phyloP scores from a whole-genome alignment of 2,113 vertebrate species.

The Upupa epops region DNA sequence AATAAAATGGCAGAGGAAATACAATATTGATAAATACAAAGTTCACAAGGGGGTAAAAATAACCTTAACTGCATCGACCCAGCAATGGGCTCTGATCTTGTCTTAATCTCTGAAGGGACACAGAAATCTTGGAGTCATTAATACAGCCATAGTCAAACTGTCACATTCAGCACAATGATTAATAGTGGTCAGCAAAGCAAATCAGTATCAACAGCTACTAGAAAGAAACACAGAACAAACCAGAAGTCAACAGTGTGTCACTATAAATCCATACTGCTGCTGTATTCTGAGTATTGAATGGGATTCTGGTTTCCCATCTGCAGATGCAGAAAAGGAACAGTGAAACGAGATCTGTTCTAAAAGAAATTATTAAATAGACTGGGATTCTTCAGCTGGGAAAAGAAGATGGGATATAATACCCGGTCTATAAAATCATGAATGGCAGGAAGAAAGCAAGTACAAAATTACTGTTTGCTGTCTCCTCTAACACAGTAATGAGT shows the following conservation, averaged over 20 bases:
- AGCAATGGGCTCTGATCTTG: not conserved
- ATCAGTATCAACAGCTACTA: not conserved
- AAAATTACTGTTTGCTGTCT: slow-evolving; percentile 27
- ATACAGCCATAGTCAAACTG: not conserved
- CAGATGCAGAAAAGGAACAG: not conserved
- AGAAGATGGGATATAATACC: not conserved
- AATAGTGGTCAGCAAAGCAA: not conserved
- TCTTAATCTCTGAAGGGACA: not conserved
- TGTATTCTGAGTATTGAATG: not conserved
- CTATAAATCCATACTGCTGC: not conserved
- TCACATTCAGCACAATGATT: not conserved
- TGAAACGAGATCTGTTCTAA: slow-evolving; percentile 18
- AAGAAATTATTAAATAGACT: slow-evolving; percentile 31
- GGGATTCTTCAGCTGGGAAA: slow-evolving; percentile 27
- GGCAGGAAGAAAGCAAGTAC: slow-evolving; percentile 12
- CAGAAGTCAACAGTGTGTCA: not conserved
- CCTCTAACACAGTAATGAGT: not conserved
- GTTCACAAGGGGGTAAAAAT: not conserved
- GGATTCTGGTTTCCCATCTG: not conserved
- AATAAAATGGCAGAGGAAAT: not conserved
- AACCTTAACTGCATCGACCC: not conserved
- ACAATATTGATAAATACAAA: not conserved
- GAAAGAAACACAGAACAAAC: not conserved
- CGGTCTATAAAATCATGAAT: slow-evolving; percentile 8
- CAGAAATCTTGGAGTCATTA: not conserved